These are phyloP conservation scores for Hippocampus kuda DNA, from an alignment of 2,797 vertebrate genomes.

Conservation along the genomic window DNA sequence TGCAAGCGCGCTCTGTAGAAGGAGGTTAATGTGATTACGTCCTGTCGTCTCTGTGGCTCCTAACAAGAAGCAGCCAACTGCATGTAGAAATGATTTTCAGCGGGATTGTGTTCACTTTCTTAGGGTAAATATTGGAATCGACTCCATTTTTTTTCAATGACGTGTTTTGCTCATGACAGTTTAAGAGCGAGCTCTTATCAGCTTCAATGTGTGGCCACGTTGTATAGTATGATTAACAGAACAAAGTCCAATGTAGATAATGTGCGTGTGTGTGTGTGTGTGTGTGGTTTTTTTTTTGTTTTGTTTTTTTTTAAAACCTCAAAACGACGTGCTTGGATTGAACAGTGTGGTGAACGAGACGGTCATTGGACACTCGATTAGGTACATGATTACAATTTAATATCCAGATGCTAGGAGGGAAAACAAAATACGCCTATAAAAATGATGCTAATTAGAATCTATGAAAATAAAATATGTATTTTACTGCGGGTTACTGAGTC, in stretches of 20 bases:
- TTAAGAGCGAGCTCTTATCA: neutral
- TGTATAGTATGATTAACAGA: neutral
- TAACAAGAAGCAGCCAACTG: neutral
- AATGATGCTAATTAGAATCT: no score
- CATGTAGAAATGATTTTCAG: neutral
- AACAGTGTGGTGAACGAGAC: neutral
- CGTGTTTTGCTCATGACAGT: neutral
- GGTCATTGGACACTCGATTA: neutral
- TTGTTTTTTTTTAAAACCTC: neutral
- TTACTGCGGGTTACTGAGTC: no score
- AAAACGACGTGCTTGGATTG: neutral
- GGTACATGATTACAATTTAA: no score
- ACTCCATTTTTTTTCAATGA: neutral
- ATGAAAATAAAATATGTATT: no score
- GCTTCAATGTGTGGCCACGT: constrained; percentile 1
- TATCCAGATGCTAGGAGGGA: no score
- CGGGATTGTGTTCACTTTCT: neutral
- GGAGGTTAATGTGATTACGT: constrained; percentile 48
- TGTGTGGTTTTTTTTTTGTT: no score
- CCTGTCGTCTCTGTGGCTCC: neutral
- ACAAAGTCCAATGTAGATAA: neutral
- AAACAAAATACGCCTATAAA: no score
- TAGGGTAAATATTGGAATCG: neutral
- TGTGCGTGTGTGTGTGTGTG: no score
- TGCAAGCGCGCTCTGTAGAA: constrained; percentile 25